Conservation (phyloP, 2,113 vertebrate genomes). For the Pseudonaja textilis region DNA sequence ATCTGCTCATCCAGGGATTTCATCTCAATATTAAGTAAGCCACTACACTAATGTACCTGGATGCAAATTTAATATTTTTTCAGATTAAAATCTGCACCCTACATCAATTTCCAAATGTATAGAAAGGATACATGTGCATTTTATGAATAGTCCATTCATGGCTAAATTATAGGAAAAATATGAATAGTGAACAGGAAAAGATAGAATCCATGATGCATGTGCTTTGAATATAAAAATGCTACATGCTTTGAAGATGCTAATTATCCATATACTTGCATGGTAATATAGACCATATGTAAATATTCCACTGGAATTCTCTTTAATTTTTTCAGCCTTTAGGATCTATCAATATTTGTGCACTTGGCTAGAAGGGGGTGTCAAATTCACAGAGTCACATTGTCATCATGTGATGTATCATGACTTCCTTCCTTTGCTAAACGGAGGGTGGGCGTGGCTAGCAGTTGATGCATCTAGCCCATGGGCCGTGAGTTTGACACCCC, state of each 20-base stretch:
- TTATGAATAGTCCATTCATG: background rate
- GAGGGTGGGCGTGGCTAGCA: no score
- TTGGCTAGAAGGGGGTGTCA: background rate
- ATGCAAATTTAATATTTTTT: background rate
- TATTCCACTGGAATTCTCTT: background rate
- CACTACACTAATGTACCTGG: background rate
- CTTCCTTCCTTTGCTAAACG: no score
- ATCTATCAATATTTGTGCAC: background rate
- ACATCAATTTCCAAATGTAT: background rate
- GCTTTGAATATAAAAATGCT: background rate
- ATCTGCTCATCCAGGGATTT: slow-evolving; percentile 15
- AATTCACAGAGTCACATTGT: no score
- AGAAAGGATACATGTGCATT: background rate
- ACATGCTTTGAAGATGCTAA: background rate
- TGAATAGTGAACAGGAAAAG: background rate
- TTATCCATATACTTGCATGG: background rate
- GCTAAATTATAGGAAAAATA: background rate
- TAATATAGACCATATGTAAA: background rate
- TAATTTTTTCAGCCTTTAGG: background rate
- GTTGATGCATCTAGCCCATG: no score
- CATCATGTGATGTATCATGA: no score
- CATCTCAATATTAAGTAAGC: background rate
- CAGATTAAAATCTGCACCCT: background rate
- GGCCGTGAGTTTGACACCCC: no score
- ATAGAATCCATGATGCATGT: background rate